Evolutionary conservation across 1,140 invertebrate species (phyloP).

Genomic region (Nasonia vitripennis): DNA sequence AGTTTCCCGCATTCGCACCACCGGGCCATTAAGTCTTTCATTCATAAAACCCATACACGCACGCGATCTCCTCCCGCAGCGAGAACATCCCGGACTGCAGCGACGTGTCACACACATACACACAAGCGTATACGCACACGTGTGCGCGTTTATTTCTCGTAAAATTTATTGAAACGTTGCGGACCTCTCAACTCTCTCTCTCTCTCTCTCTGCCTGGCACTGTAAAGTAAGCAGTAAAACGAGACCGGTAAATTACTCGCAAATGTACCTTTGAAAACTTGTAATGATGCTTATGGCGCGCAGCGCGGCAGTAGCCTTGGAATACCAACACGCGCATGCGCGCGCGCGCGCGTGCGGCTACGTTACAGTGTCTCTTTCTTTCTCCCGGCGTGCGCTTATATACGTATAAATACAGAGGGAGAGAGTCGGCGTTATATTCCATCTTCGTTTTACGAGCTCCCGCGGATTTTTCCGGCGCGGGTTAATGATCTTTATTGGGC

Average conservation of each 20-base stretch:
- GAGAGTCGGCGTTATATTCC: background rate
- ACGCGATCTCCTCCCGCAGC: background rate
- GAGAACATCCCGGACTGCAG: background rate
- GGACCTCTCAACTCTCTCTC: background rate
- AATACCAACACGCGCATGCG: background rate
- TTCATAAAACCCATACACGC: conserved; percentile 4
- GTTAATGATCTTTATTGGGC: conserved; percentile 41
- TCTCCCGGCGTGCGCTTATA: background rate
- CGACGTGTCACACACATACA: background rate
- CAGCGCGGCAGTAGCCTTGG: conserved; percentile 23
- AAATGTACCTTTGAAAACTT: conserved; percentile 41
- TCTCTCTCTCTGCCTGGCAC: background rate
- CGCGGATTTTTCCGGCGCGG: conserved; percentile 1
- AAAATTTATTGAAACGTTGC: conserved; percentile 45
- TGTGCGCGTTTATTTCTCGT: conserved; percentile 41
- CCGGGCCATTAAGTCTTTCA: background rate
- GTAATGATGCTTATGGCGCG: conserved; percentile 41
- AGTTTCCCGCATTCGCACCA: background rate
- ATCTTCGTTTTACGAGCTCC: conserved; percentile 41
- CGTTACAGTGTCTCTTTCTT: conserved; percentile 30
- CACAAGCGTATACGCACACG: no score
- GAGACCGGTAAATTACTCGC: conserved; percentile 39
- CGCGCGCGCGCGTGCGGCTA: background rate
- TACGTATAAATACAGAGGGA: background rate
- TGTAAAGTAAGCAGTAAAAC: conserved; percentile 27